Evolutionary conservation across 2,888 invertebrate genomes (phyloP), one percentile per base, ranked within the genome.

Genomic region (Zele albiditarsus): DNA sequence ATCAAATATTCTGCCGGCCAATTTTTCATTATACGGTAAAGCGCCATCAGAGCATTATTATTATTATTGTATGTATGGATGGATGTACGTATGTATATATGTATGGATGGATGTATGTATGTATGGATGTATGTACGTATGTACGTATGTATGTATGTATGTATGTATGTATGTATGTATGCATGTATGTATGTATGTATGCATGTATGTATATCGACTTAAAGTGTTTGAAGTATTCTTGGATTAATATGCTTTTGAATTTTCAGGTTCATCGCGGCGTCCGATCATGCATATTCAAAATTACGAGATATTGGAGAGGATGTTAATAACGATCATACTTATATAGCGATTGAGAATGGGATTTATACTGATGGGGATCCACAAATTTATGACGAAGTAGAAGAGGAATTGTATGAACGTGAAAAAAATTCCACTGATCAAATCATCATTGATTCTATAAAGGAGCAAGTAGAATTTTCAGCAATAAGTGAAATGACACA

Each of bases 221-320:
- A 4, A 20, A 53, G 20, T 20, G 4, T 20, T 38, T 28, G 28
- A 71, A 8, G 42, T 27, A 20, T 28, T 20, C 20, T 53, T 23
- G 71, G 60, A 76, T 77, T 81, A 75, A 81, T 78, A 71, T 25
- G 78, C 62, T 80, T 80, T 82, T 73, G 79, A 68, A 71, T 81
- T 82, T 82, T 79, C 82, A 82, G 82, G 74, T 82, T 71, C 49
- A 60, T 28, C 10, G 33, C 78, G 67, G 76, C 69, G 49, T 63
- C 73, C 57, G 72, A 69, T 25, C 27, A 70, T 42, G 27, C 65
- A 23, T 72, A 57, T 53, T 58, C 38, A 66, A 33, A 27, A 63
- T 31, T 16, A 53, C 38, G 42, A 27, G 63, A 63, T 14, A 33
- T n/a, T 14, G 76, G 77, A 25, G 65, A 75, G 23, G 71, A 70